Conservation (phyloP, 2,888 invertebrate species). For the Leptogaster cylindrica region DNA sequence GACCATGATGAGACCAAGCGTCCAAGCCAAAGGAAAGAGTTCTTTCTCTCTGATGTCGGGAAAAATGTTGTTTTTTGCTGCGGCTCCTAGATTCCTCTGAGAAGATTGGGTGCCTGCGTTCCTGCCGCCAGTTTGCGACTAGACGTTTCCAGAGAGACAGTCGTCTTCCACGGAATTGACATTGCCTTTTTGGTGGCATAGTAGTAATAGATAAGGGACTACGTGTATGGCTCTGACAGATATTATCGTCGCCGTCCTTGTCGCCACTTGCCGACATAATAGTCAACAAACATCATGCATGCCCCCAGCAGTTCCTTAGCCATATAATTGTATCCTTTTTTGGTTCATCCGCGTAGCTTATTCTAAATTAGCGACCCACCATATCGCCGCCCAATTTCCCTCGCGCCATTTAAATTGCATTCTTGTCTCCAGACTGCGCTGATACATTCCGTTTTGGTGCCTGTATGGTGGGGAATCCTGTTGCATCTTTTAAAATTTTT, state of each 20-base stretch:
- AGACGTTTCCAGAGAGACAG: constrained; percentile 49
- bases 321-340: constrained; percentile 22
- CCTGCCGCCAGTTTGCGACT: constrained; percentile 50
- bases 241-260: constrained; percentile 41
- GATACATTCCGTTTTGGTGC: no score
- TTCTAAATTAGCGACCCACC: background rate
- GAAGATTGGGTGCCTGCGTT: constrained; percentile 49
- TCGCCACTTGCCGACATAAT: constrained; percentile 31
- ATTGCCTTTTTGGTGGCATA: constrained; percentile 38
- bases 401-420: no score
- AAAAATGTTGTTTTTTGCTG: constrained; percentile 39
- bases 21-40: background rate
- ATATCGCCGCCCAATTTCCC: no score
- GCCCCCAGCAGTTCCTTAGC: constrained; percentile 1
- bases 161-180: constrained; percentile 45
- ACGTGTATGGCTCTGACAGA: constrained; percentile 20
- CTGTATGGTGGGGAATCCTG: no score
- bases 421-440: no score
- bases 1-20: no score
- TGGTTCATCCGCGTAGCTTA: background rate
- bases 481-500: no score
- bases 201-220: constrained; percentile 17
- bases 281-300: constrained; percentile 31
- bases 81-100: constrained; percentile 47
- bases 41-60: background rate